Conservation (phyloP, 2,113 vertebrate species). For the Phycodurus eques region DNA sequence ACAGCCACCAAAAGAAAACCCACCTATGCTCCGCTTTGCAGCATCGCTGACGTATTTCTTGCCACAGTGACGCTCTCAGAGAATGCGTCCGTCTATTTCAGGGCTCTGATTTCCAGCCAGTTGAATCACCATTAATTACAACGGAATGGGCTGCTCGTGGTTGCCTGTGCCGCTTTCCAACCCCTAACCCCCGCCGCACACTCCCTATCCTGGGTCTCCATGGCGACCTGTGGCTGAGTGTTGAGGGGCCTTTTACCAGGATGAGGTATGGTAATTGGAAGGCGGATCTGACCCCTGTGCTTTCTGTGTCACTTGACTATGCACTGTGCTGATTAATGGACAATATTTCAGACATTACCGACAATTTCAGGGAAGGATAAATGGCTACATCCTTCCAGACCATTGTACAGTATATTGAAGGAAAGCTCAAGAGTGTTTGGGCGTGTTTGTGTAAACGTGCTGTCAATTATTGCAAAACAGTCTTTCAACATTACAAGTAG, state of each 20-base stretch:
- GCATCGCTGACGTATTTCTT: slow-evolving; percentile 30
- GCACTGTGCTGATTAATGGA: slow-evolving; percentile 66
- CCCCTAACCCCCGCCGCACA: slow-evolving; percentile 39
- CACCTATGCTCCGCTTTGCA: slow-evolving; percentile 14
- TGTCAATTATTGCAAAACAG: slow-evolving; percentile 29
- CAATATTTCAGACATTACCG: slow-evolving; percentile 55
- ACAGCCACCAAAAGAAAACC: slow-evolving; percentile 17
- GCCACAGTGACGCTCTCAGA: slow-evolving; percentile 40
- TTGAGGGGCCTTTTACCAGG: slow-evolving; percentile 55
- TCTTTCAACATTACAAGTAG: slow-evolving; percentile 2
- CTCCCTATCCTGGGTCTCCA: slow-evolving; percentile 61
- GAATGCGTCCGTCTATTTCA: slow-evolving; percentile 42
- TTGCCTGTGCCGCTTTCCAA: slow-evolving; percentile 49
- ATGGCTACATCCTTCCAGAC: slow-evolving; percentile 19
- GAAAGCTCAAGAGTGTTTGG: slow-evolving; percentile 17
- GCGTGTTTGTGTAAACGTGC: slow-evolving; percentile 7
- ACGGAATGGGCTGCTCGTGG: slow-evolving; percentile 69
- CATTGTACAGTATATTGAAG: slow-evolving; percentile 19
- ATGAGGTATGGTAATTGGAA: slow-evolving; percentile 62
- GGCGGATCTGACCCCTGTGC: slow-evolving; percentile 57
- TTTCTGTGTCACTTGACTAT: slow-evolving; percentile 62
- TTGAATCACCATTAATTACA: slow-evolving; percentile 72
- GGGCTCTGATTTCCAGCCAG: slow-evolving; percentile 56
- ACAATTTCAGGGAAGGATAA: slow-evolving; percentile 31
- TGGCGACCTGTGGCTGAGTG: slow-evolving; percentile 66